These are phyloP conservation scores for Micrasema minimum DNA, from an alignment of 1,140 invertebrate species.

Conservation along the genomic window DNA sequence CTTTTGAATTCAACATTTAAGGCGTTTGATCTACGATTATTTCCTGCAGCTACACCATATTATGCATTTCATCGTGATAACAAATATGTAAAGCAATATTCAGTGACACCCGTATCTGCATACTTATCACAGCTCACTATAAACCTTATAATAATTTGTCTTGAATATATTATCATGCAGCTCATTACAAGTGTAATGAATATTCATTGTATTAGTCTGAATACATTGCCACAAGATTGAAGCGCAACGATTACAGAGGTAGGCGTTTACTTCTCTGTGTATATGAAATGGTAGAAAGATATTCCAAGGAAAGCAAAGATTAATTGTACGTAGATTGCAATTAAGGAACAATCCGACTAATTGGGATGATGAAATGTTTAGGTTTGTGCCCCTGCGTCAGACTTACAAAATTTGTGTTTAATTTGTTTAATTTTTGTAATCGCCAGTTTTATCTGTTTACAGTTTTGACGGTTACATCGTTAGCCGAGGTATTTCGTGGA, in stretches of 20 bases:
- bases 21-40: too few relatives aligned
- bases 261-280: constrained; percentile 26
- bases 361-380: constrained; percentile 47
- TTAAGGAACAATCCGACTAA: constrained; percentile 48
- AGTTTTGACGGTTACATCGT: constrained; percentile 39
- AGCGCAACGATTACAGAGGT: constrained; percentile 26
- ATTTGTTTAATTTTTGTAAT: constrained; percentile 39
- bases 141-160: constrained; percentile 44
- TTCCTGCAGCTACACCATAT: too few relatives aligned
- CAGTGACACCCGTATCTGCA: not conserved
- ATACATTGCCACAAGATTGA: constrained; percentile 27
- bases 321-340: constrained; percentile 39
- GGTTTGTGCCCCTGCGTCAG: constrained; percentile 11
- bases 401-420: too few relatives aligned
- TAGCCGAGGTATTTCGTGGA: constrained; percentile 34
- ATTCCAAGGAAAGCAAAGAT: constrained; percentile 27
- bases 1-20: too few relatives aligned
- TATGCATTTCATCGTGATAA: too few relatives aligned
- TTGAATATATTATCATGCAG: constrained; percentile 36
- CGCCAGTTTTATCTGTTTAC: constrained; percentile 34
- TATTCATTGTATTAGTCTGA: constrained; percentile 36
- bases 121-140: not conserved
- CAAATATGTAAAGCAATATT: too few relatives aligned
- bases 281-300: constrained; percentile 26
- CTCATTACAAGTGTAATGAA: constrained; percentile 35